These are phyloP conservation scores for cattle (Bos taurus) DNA, from an alignment of 2,113 vertebrate genomes.

Conservation along the genomic window DNA sequence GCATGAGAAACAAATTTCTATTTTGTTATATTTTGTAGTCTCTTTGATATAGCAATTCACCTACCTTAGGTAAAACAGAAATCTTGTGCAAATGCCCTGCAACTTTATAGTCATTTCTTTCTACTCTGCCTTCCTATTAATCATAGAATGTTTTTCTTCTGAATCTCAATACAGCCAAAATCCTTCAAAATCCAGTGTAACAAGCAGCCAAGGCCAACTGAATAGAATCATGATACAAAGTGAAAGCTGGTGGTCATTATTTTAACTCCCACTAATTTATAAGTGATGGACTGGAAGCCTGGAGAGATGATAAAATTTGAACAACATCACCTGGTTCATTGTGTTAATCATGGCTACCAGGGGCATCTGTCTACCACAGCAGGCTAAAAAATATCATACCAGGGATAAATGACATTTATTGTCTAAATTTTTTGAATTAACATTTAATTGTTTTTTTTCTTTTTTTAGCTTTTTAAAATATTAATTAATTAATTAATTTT, in stretches of 20 bases:
- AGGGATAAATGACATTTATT: not conserved
- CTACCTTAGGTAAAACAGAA: not conserved
- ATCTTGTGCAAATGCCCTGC: not conserved
- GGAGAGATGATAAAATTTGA: not conserved
- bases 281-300: not conserved
- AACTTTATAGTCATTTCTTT: not conserved
- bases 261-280: not conserved
- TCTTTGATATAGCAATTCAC: not conserved
- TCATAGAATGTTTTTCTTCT: not conserved
- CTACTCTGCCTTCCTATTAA: not conserved
- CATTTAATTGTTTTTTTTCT: not conserved
- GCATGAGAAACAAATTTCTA: not conserved
- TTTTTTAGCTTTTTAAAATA: not conserved
- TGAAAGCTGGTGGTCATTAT: not conserved
- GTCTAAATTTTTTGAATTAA: not conserved
- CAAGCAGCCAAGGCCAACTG: not conserved
- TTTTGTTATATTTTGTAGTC: not conserved
- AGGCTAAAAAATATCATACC: not conserved
- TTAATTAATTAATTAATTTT: not conserved
- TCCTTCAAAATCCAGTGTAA: not conserved
- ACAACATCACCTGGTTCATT: not conserved
- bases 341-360: not conserved
- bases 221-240: not conserved
- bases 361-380: not conserved
- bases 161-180: not conserved